Evolutionary conservation across 2,113 vertebrate genomes (phyloP).

Genomic region (Mormyrus lacerda): DNA sequence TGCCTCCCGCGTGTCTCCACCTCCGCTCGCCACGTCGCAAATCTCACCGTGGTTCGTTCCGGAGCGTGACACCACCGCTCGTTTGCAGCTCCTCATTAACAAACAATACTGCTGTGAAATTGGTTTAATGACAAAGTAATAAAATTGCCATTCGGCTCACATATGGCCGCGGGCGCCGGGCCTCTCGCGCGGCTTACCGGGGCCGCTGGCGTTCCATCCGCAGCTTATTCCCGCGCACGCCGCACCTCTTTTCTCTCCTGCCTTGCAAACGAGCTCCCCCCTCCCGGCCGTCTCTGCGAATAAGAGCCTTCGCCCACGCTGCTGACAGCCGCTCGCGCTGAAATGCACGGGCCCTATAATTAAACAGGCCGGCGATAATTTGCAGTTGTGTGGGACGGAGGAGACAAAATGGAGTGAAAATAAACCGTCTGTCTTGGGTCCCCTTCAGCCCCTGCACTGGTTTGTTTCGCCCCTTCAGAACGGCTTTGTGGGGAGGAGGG

Average conservation of each 20-base stretch:
- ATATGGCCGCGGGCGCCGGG: conserved; percentile 95
- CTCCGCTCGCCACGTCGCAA: conserved; percentile 69
- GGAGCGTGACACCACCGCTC: conserved; percentile 96
- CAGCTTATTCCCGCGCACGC: conserved; percentile 97
- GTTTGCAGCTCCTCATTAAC: conserved; percentile 99
- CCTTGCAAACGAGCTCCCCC: neutral
- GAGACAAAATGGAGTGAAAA: conserved; percentile 10
- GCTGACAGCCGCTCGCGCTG: conserved; percentile 55
- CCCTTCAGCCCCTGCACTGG: neutral
- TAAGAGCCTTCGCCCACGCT: conserved; percentile 50
- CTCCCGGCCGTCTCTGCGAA: conserved; percentile 56
- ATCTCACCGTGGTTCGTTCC: conserved; percentile 91
- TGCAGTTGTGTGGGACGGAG: conserved; percentile 15
- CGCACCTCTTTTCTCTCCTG: conserved; percentile 68
- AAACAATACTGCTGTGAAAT: conserved; percentile 99
- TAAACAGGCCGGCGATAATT: conserved; percentile 63
- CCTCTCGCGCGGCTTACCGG: conserved; percentile 90
- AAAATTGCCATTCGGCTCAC: conserved; percentile 99
- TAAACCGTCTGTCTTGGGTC: conserved; percentile 7
- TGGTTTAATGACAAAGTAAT: conserved; percentile 99
- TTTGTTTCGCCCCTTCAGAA: neutral
- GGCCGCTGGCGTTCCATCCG: conserved; percentile 95
- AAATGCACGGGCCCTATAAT: conserved; percentile 63
- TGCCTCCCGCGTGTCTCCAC: neutral
- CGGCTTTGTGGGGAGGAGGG: neutral